Base-by-base conservation (phyloP, 2,888 invertebrate genomes). In the Ophion ventricosus region DNA sequence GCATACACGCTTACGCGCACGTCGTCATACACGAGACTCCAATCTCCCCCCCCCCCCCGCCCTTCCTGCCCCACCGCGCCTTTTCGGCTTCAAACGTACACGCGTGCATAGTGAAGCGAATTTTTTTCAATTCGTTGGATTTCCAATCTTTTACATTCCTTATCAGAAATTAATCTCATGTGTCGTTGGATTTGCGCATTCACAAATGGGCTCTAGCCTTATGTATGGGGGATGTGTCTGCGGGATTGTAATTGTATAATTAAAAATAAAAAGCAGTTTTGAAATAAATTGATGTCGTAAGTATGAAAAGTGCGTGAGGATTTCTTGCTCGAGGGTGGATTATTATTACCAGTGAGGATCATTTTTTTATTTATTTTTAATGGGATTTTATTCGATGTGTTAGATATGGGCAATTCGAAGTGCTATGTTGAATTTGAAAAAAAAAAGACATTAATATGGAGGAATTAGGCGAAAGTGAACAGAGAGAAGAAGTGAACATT, bases 1-100 rank as follows among this genome's bases (percentile, higher is more conserved):
- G 73, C 25, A 81, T 26, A 80, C 77, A 72, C 63, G 57, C 77
- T 54, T 61, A 74, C 67, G 83, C 78, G 75, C 85, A 85, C 81
- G 81, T 81, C 70, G 76, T 85, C 76, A 66, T 54, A 81, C 79
- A 59, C 56, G 61, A 63, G 20, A 49, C 49, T 59, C 11, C 25
- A 69, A 77, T 49, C 29, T 40, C 43, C 35, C 54, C 43, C 35
- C 74, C 40, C 35, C 57, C 23, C 49, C 35, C 3, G 59, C 74
- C 70, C 70, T 25, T 70, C 35, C 43, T 57, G 10, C 20, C 57
- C 57, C 57, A 23, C 57, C 63, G n/a, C n/a, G 25, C 57, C 49
- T 40, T 73, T 59, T 63, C 25, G 23, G 29, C 11, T 26, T 79
- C 23, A 40, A 80, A 43, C 29, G 14, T 70, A 54, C n/a, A 49